Percentiles rank a stretch among this genome's conserved stretches.
phyloP scores from a whole-genome alignment of 2,113 vertebrate species.

The Lepus americanus region DNA sequence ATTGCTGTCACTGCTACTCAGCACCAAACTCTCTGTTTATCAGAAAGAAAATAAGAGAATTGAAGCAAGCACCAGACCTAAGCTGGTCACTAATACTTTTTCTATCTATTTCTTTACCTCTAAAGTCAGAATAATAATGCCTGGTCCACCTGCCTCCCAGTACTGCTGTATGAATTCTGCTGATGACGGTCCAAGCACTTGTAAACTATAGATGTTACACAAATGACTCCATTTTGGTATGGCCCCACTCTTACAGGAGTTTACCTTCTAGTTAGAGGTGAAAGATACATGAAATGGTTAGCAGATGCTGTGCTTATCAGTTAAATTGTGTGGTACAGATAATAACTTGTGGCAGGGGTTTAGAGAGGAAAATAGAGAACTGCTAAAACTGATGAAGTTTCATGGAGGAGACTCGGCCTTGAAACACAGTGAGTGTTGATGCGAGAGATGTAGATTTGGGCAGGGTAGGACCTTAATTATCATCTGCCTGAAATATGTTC shows the following conservation, averaged over 20 bases:
- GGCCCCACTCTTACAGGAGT: neutral
- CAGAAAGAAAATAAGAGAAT: conserved; percentile 46
- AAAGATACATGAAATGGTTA: neutral
- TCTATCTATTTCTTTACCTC: conserved; percentile 18
- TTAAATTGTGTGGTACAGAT: neutral
- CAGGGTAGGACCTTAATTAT: neutral
- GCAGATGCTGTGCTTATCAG: neutral
- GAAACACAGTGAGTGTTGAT: neutral
- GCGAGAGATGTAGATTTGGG: neutral
- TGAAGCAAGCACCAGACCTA: neutral
- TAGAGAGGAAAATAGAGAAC: neutral
- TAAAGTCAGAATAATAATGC: neutral
- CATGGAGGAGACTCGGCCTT: neutral
- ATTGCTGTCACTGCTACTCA: neutral
- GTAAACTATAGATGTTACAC: neutral
- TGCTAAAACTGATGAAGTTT: conserved; percentile 1
- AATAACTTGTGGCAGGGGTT: neutral
- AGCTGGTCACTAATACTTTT: conserved; percentile 37
- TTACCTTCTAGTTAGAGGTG: neutral
- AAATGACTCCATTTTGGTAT: neutral
- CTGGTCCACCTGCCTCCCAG: neutral
- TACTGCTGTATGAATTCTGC: neutral
- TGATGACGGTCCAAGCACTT: neutral
- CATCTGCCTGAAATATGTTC: neutral
- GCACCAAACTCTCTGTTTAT: conserved; percentile 5